Evolutionary conservation across 2,113 vertebrate species (phyloP).

Genomic region (Actenoides hombroni): DNA sequence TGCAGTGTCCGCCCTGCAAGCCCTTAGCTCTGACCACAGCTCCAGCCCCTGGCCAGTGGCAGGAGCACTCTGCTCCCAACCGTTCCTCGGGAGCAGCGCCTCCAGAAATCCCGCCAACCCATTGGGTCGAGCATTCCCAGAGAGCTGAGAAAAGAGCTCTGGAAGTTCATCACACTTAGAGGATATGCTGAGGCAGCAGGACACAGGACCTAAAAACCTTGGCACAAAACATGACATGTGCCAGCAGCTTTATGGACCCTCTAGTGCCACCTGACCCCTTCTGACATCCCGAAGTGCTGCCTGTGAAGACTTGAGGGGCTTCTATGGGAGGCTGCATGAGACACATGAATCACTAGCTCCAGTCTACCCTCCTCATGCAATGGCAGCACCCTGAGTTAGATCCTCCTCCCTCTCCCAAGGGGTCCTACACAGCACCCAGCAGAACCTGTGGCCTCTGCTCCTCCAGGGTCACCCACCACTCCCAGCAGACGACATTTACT

Average conservation of each 20-base stretch:
- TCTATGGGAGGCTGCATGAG: rapidly evolving
- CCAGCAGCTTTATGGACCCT: background rate
- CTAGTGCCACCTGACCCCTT: background rate
- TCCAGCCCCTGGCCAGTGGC: background rate
- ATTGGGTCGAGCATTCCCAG: background rate
- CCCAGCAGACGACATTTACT: background rate
- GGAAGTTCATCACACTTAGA: background rate
- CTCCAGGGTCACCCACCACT: background rate
- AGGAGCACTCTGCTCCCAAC: background rate
- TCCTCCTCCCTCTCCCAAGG: background rate
- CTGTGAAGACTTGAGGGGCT: background rate
- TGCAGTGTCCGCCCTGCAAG: rapidly evolving
- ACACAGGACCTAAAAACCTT: background rate
- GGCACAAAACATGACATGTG: no score
- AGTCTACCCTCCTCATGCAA: background rate
- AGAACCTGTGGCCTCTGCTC: background rate
- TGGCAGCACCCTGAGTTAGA: background rate
- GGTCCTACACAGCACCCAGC: background rate
- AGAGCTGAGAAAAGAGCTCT: background rate
- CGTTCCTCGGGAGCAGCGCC: background rate
- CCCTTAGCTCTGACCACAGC: rapidly evolving
- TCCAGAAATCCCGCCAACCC: background rate
- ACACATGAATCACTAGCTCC: background rate
- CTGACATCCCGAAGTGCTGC: background rate
- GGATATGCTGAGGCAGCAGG: background rate